Evolutionary conservation across 2,888 invertebrate species (phyloP), one percentile per base, ranked within the genome.

Genomic region (Cephus pygmeus): DNA sequence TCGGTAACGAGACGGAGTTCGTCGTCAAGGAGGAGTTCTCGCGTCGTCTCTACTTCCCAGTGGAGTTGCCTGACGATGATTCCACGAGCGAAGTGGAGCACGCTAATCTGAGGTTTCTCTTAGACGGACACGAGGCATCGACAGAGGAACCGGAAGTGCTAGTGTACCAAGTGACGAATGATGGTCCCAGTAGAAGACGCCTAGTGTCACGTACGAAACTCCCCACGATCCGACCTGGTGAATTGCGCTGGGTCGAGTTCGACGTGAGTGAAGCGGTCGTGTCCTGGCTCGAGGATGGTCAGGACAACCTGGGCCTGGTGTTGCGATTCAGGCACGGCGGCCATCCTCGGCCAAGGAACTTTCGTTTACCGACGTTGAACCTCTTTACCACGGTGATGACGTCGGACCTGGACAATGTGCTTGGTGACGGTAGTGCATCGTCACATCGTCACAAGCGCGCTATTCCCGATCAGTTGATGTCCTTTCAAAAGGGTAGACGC

Each of bases 221-320:
- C 3, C 33, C 34, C 31, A 23, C 71, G 33, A 34, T 33, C 33
- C 31, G 71, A 71, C 90, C 75, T 80, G 83, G 78, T 82, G 87
- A 89, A 69, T 92, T 93, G 3, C 93, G 93, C 81, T 95, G 95
- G 95, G 89, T 94, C 71, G 94, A 94, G 78, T 92, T 94, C 78
- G 95, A 95, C 86, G 92, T 94, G 4, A 93, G 93, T 12, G 91
- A 91, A 83, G 93, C 93, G 0, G 92, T 93, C 75, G 87, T 88
- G 78, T 88, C 89, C 76, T 94, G 94, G 93, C 77, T 92, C 76
- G 78, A 91, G 36, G 90, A 90, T 12, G 92, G 91, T 35, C 90
- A 90, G 31, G 88, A 92, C 33, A 93, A 93, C 85, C 88, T 93
- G 73, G 93, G 93, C 3, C 87, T 94, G 68, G 93, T 94, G 86